A percentile compares a stretch with the other conserved stretches of the same genome.
These are phyloP conservation scores for Rhopalosiphum padi DNA, from an alignment of 1,140 invertebrate species.

Conservation along the genomic window DNA sequence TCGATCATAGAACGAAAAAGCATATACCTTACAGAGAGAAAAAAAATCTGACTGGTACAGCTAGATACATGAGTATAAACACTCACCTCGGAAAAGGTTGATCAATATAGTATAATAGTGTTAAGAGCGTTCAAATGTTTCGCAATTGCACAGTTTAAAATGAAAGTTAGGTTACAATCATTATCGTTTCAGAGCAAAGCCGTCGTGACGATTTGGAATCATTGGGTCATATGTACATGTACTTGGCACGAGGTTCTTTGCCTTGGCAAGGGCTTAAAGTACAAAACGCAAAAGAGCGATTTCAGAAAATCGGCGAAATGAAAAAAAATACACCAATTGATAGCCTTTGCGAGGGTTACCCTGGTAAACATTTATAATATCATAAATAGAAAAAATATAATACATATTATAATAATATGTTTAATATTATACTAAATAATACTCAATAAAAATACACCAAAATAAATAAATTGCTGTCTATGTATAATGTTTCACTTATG, in stretches of 20 bases:
- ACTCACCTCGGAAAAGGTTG: constrained; percentile 98
- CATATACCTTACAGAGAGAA: constrained; percentile 99
- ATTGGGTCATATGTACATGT: constrained; percentile 99
- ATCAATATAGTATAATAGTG: neutral
- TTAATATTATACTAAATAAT: neutral
- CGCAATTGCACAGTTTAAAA: neutral
- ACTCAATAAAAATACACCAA: neutral
- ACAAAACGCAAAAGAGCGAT: constrained; percentile 98
- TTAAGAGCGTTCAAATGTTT: neutral
- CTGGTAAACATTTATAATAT: constrained; percentile 66
- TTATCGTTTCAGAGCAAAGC: constrained; percentile 84
- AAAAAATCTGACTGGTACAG: constrained; percentile 97
- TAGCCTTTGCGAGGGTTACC: constrained; percentile 96
- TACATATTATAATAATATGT: neutral
- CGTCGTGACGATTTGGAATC: constrained; percentile 98
- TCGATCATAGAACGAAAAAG: constrained; percentile 99
- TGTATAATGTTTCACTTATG: neutral
- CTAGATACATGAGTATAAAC: constrained; percentile 99
- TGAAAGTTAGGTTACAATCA: neutral
- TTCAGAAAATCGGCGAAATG: constrained; percentile 99
- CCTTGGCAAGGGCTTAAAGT: constrained; percentile 99
- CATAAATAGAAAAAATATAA: neutral
- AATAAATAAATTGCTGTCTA: neutral
- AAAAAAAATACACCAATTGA: constrained; percentile 98
- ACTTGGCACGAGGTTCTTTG: constrained; percentile 97